Percentiles rank a stretch among this genome's conserved stretches.
These are phyloP conservation scores for Agapornis canus DNA, from an alignment of 2,797 vertebrate species.

Conservation along the genomic window DNA sequence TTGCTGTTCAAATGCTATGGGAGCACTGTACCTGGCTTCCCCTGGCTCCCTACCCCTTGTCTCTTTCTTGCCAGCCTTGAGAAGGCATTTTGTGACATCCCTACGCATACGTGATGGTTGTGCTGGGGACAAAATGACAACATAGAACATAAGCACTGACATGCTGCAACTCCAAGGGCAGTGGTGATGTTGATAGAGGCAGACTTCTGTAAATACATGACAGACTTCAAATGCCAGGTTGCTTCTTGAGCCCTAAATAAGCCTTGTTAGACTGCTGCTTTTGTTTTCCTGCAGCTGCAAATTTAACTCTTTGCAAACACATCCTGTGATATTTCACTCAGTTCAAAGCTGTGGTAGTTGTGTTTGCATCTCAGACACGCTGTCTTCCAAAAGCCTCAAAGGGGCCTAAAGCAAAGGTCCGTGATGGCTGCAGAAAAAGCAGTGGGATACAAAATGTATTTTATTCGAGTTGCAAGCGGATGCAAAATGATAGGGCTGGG, in stretches of 20 bases:
- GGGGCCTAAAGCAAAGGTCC: not conserved
- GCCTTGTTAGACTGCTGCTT: not conserved
- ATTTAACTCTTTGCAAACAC: not conserved
- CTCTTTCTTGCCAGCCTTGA: not conserved
- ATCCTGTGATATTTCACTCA: not conserved
- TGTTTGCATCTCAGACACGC: not conserved
- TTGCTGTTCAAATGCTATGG: not conserved
- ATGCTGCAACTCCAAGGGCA: rapidly evolving
- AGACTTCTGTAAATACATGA: slow-evolving; percentile 9
- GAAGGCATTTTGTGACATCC: not conserved
- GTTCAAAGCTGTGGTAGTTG: not conserved
- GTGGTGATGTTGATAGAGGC: not conserved
- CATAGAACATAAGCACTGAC: not conserved
- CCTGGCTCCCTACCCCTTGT: not conserved
- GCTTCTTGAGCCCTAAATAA: slow-evolving; percentile 8
- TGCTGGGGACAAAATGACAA: not conserved
- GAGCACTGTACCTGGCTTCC: not conserved
- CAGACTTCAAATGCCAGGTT: slow-evolving; percentile 16
- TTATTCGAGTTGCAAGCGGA: rapidly evolving
- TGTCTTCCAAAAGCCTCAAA: not conserved
- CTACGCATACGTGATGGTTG: not conserved
- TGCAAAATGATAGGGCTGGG: not conserved
- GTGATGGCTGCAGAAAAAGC: not conserved
- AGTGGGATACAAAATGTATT: not conserved
- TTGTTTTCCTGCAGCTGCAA: not conserved